These are phyloP conservation scores for Anodontia alba DNA, from an alignment of 2,888 invertebrate genomes.

Conservation along the genomic window DNA sequence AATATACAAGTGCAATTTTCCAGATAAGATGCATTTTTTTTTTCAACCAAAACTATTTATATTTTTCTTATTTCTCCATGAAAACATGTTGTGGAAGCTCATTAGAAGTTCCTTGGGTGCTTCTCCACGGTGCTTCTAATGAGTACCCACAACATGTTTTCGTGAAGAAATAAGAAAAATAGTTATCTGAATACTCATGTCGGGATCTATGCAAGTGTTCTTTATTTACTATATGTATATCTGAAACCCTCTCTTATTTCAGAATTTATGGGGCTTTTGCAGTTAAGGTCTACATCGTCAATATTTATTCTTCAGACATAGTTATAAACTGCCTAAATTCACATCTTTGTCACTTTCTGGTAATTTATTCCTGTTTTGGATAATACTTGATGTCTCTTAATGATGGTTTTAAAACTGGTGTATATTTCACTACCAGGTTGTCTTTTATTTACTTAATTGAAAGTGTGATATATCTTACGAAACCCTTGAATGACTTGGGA, in stretches of 20 bases:
- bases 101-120: too few species aligned
- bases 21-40: too few species aligned
- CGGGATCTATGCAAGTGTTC: not conserved
- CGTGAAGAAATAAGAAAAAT: not conserved
- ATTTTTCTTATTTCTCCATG: too few species aligned
- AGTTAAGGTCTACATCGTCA: not conserved
- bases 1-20: too few species aligned
- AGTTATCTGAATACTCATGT: too few species aligned
- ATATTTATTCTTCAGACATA: not conserved
- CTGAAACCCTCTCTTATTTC: not conserved
- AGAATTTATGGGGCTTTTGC: not conserved
- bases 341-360: too few species aligned
- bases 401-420: not conserved
- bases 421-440: not conserved
- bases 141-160: not conserved
- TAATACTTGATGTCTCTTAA: not conserved
- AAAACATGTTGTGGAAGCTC: too few species aligned
- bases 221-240: not conserved
- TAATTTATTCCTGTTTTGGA: not conserved
- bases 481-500: too few species aligned
- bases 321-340: too few species aligned
- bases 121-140: not conserved
- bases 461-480: too few species aligned
- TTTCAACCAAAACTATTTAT: too few species aligned
- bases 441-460: not conserved